Conservation (phyloP, 2,113 vertebrate genomes). For the Rutilus rutilus region DNA sequence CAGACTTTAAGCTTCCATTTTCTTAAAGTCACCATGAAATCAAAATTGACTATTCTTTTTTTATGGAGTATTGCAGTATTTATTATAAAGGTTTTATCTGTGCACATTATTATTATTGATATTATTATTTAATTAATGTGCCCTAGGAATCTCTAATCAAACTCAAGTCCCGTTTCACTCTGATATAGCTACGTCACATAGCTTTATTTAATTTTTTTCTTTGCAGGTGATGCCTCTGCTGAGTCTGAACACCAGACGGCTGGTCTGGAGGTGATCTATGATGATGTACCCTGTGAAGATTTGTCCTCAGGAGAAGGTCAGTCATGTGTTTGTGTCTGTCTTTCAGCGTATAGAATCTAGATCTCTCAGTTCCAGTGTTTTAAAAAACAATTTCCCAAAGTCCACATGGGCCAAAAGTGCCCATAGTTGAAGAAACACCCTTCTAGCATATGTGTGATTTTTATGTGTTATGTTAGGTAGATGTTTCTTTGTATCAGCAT, state of each 20-base stretch:
- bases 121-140: too few species aligned
- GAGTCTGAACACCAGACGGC: conserved; percentile 59
- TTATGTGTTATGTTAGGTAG: not conserved
- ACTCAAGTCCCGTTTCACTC: too few species aligned
- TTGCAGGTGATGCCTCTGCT: conserved; percentile 47
- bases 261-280: conserved; percentile 87
- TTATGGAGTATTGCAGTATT: too few species aligned
- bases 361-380: not conserved
- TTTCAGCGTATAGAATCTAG: not conserved
- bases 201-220: too few species aligned
- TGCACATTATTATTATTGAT: too few species aligned
- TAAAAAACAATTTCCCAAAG: too few species aligned
- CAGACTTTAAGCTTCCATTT: not conserved
- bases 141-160: too few species aligned
- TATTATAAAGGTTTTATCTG: too few species aligned
- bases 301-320: conserved; percentile 77
- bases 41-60: too few species aligned
- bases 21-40: not conserved
- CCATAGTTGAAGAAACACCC: not conserved
- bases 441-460: not conserved
- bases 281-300: conserved; percentile 88
- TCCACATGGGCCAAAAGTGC: not conserved
- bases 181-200: too few species aligned
- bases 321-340: conserved; percentile 42
- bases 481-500: not conserved